Conservation (phyloP, 53 echinoderm and acorn worm genomes). For the Echinometra lucunter region DNA sequence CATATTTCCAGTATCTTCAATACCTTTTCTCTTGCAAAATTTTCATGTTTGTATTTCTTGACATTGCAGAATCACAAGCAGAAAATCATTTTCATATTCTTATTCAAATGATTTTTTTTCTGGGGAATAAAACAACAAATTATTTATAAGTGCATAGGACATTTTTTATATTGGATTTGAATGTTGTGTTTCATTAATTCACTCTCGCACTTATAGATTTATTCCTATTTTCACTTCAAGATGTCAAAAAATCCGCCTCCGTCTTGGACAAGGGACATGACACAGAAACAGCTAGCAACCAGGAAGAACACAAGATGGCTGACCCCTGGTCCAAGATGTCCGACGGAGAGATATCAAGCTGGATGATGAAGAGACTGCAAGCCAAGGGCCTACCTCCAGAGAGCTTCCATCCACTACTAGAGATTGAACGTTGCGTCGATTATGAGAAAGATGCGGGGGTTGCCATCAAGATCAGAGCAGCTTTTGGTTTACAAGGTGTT, state of each 20-base stretch:
- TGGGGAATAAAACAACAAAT: not conserved
- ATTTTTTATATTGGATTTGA: not conserved
- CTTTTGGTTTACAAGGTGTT: constrained; percentile 77
- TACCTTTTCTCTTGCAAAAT: no score
- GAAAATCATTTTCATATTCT: no score
- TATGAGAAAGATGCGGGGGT: constrained; percentile 74
- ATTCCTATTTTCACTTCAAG: not conserved
- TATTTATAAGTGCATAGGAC: no score
- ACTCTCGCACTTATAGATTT: not conserved
- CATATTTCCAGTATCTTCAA: no score
- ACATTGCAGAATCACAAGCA: no score
- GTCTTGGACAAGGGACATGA: not conserved
- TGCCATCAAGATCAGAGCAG: constrained; percentile 61
- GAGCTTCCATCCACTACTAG: constrained; percentile 24
- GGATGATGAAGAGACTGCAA: constrained; percentile 12
- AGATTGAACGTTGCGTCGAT: constrained; percentile 72
- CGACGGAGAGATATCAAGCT: not conserved
- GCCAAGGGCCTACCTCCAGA: not conserved
- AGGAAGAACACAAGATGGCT: not conserved
- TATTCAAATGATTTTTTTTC: not conserved
- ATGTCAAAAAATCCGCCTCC: not conserved
- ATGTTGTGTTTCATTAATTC: not conserved
- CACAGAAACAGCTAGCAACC: not conserved
- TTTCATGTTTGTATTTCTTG: no score
- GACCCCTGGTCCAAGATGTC: constrained; percentile 20